Base-by-base conservation (phyloP, 1,140 invertebrate genomes). In the Babylonia areolata region DNA sequence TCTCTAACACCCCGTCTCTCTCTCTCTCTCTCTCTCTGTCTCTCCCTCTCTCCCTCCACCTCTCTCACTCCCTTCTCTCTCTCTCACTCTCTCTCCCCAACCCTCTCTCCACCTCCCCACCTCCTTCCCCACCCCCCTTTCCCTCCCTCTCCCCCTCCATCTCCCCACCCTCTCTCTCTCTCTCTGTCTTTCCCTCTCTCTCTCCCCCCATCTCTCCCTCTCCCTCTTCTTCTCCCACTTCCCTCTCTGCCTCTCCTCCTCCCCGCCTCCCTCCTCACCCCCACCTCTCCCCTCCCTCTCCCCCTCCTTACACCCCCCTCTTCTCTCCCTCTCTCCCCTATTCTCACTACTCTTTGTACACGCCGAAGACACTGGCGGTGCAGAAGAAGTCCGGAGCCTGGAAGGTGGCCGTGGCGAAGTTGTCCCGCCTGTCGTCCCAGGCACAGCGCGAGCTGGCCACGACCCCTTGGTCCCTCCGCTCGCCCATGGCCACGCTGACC, bases 321-420 rank as follows among this genome's bases (percentile, higher is more conserved):
- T 23, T 5, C 40, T n/a, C 17, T 11, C 40, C 40, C 3, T 6
- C 75, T 17, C 46, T 17, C 46, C 0, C 0, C 46, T 17, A 11
- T 37, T 75, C n/a, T n/a, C 31, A 11, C 81, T 87, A 93, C 84
- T 92, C 91, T 85, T 87, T 91, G 81, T 93, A 93, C n/a, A 92
- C 85, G 0, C 88, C 92, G 85, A 89, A 91, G 0, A 92, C 90
- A 81, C 86, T 91, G 23, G 88, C 91, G 20, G 90, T 88, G 17
- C 91, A 92, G 83, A 90, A 91, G 35, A 93, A 46, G 46, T 51
- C 75, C 17, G 42, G 46, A 81, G 91, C 92, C 51, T 88, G 88
- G 84, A 88, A 93, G 0, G 87, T 87, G 40, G 87, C 89, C 42
- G 88, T 88, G 33, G 91, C 90, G 83, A 88, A 92, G 81, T 87